These are phyloP conservation scores for Drosophila villosipedis DNA, from an alignment of 2,888 invertebrate species.

Conservation along the genomic window DNA sequence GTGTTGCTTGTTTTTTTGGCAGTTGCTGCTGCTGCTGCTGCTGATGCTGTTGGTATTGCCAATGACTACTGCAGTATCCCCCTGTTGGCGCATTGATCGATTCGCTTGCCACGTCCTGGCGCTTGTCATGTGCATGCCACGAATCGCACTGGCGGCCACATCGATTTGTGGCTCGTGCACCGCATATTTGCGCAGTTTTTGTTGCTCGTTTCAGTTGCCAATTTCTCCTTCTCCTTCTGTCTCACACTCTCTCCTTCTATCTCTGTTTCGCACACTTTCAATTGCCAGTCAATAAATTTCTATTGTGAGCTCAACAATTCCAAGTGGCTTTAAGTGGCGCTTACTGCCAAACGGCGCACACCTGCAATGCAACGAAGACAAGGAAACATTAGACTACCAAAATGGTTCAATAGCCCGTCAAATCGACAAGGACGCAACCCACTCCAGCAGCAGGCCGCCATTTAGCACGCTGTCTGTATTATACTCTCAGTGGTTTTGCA, in stretches of 20 bases:
- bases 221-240: conserved; percentile 13
- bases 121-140: conserved; percentile 69
- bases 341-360: conserved; percentile 59
- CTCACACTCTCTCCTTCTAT: conserved; percentile 11
- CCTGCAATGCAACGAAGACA: conserved; percentile 45
- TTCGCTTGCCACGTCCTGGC: conserved; percentile 37
- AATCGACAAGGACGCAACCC: conserved; percentile 57
- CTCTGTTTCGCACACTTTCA: conserved; percentile 11
- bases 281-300: conserved; percentile 45
- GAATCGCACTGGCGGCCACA: conserved; percentile 45
- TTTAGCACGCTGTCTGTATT: conserved; percentile 8
- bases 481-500: conserved; percentile 60
- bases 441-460: neutral
- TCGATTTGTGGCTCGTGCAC: conserved; percentile 29
- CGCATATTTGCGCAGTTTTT: conserved; percentile 40
- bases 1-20: conserved; percentile 37
- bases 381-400: conserved; percentile 37
- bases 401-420: conserved; percentile 54
- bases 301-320: conserved; percentile 52
- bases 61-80: conserved; percentile 73
- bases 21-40: conserved; percentile 45
- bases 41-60: conserved; percentile 47
- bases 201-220: conserved; percentile 15
- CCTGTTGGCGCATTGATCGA: conserved; percentile 47
- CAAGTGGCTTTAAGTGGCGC: conserved; percentile 62